A percentile compares a stretch with the other conserved stretches of the same genome.
phyloP scores from a whole-genome alignment of 2,888 invertebrate species.

The Cantharis rustica region DNA sequence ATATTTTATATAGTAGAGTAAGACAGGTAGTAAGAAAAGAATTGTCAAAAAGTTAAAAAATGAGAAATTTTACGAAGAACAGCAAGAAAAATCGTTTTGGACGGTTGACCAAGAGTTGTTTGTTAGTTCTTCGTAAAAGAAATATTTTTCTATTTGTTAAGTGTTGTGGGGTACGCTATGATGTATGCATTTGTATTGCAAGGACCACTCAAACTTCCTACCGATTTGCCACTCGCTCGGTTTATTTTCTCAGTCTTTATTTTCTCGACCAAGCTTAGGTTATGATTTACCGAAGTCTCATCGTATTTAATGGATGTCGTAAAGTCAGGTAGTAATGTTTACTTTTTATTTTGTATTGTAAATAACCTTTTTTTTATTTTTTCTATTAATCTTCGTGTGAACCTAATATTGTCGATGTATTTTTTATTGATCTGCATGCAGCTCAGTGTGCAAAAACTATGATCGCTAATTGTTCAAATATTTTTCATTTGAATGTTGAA shows the following conservation, averaged over 20 bases:
- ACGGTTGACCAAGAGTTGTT: not conserved
- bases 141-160: conserved; percentile 42
- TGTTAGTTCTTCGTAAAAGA: not conserved
- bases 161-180: conserved; percentile 57
- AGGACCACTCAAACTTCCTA: conserved; percentile 82
- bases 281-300: conserved; percentile 35
- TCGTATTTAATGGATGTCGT: conserved; percentile 41
- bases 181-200: conserved; percentile 65
- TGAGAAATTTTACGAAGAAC: not conserved
- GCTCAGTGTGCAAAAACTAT: conserved; percentile 44
- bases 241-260: conserved; percentile 46
- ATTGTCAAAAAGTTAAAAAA: not conserved
- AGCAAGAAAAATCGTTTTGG: not conserved
- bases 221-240: conserved; percentile 57
- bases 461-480: conserved; percentile 30
- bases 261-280: conserved; percentile 24
- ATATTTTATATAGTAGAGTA: conserved; percentile 6
- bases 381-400: conserved; percentile 26
- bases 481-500: conserved; percentile 51
- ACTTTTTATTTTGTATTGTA: conserved; percentile 33
- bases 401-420: conserved; percentile 35
- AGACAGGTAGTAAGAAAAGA: conserved; percentile 1
- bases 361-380: conserved; percentile 40
- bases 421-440: conserved; percentile 46
- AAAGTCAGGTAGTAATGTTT: conserved; percentile 44